A percentile compares a stretch with the other conserved stretches of the same genome.
phyloP scores from a whole-genome alignment of 1,140 invertebrate genomes.

The Harpegnathos saltator region DNA sequence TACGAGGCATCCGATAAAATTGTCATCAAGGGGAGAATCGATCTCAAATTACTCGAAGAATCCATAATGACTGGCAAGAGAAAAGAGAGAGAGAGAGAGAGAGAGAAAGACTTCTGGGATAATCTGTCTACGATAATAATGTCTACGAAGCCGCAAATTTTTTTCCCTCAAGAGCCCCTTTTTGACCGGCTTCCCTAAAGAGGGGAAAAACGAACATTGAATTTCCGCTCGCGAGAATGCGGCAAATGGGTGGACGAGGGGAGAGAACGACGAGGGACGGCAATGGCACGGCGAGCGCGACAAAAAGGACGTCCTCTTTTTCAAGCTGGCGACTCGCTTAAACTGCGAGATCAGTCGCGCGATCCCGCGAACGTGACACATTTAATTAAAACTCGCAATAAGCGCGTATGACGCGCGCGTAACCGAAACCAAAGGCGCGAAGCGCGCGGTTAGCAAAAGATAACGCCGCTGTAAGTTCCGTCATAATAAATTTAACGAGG shows the following conservation, averaged over 20 bases:
- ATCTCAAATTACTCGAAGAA: not conserved
- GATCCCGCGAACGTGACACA: constrained; percentile 38
- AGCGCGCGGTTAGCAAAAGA: constrained; percentile 16
- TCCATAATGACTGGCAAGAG: not conserved
- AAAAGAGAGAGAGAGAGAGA: too few species aligned
- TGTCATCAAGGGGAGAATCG: not conserved
- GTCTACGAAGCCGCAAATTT: not conserved
- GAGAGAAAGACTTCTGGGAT: constrained; percentile 7
- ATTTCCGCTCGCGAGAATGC: constrained; percentile 29
- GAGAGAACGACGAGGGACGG: not conserved
- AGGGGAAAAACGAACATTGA: constrained; percentile 21
- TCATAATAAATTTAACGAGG: constrained; percentile 63
- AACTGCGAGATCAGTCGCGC: constrained; percentile 55
- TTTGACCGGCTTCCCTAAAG: not conserved
- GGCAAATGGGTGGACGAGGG: not conserved
- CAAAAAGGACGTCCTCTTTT: constrained; percentile 62
- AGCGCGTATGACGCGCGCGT: constrained; percentile 43
- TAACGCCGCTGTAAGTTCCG: constrained; percentile 45
- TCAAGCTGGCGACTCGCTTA: constrained; percentile 31
- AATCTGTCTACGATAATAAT: not conserved
- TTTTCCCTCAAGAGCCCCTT: constrained; percentile 16
- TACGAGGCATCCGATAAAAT: not conserved
- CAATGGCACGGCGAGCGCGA: not conserved
- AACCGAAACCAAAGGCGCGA: constrained; percentile 33
- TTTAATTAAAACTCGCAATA: constrained; percentile 69